Conservation (phyloP, 2,113 vertebrate species). For the Nothocercus julius region DNA sequence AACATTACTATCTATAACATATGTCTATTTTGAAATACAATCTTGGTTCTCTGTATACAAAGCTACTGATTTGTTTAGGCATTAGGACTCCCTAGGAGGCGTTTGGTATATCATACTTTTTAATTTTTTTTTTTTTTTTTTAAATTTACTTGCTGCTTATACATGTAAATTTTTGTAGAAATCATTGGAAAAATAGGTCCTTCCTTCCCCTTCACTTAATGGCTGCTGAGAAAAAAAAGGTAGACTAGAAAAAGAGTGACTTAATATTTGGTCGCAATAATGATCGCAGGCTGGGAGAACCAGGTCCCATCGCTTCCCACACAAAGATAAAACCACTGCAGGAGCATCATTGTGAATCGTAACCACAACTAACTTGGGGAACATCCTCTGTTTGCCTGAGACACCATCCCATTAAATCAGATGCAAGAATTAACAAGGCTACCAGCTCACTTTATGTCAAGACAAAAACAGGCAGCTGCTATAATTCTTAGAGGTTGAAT, state of each 20-base stretch:
- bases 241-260: not conserved
- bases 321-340: not conserved
- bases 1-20: too few relatives aligned
- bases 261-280: not conserved
- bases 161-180: too few relatives aligned
- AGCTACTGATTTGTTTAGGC: too few relatives aligned
- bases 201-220: not conserved
- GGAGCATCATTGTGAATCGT: not conserved
- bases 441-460: not conserved
- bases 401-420: not conserved
- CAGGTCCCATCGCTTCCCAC: not conserved
- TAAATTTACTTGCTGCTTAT: too few relatives aligned
- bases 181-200: too few relatives aligned
- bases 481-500: not conserved
- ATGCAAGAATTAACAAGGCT: not conserved
- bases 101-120: too few relatives aligned
- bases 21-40: too few relatives aligned
- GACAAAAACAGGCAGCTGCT: not conserved
- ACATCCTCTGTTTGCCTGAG: not conserved
- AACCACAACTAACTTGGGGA: not conserved
- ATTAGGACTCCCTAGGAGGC: too few relatives aligned
- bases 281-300: not conserved
- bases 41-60: too few relatives aligned
- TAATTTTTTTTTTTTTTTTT: too few relatives aligned
- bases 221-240: not conserved